Conservation (phyloP, 2,888 invertebrate genomes). For the Aethes cnicana region DNA sequence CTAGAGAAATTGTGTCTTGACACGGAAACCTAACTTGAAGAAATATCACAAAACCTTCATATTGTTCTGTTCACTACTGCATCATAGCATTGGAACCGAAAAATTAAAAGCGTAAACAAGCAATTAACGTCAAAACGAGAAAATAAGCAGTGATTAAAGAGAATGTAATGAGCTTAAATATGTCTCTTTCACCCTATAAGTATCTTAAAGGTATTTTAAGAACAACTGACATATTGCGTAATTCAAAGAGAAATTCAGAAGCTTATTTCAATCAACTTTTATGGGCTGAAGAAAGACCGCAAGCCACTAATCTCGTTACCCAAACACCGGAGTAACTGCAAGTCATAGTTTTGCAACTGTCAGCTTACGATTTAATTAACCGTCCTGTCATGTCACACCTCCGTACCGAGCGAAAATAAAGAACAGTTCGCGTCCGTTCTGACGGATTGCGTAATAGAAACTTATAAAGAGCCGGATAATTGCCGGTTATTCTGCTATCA, state of each 20-base stretch:
- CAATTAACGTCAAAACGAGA: slow-evolving; percentile 19
- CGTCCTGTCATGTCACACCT: slow-evolving; percentile 54
- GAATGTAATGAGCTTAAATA: slow-evolving; percentile 28
- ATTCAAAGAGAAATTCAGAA: slow-evolving; percentile 38
- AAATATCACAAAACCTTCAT: slow-evolving; percentile 7
- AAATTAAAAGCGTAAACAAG: slow-evolving; percentile 14
- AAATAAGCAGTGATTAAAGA: slow-evolving; percentile 27
- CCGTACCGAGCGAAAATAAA: slow-evolving; percentile 51
- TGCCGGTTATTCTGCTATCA: slow-evolving; percentile 56
- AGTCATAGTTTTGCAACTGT: slow-evolving; percentile 55
- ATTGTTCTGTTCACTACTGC: neutral
- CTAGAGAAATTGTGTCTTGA: slow-evolving; percentile 22
- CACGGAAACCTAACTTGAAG: slow-evolving; percentile 27
- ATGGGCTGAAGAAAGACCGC: slow-evolving; percentile 38
- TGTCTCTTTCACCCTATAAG: slow-evolving; percentile 31
- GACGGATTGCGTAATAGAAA: slow-evolving; percentile 56
- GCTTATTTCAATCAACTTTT: slow-evolving; percentile 35
- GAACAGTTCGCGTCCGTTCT: slow-evolving; percentile 40
- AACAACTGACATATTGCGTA: slow-evolving; percentile 36
- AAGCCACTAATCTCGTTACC: slow-evolving; percentile 57
- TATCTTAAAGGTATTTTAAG: slow-evolving; percentile 21
- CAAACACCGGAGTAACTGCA: slow-evolving; percentile 49
- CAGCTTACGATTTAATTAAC: slow-evolving; percentile 59
- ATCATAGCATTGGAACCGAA: neutral
- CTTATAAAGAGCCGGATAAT: slow-evolving; percentile 60